Conservation (phyloP, 2,888 invertebrate species). For the Dolomedes plantarius region DNA sequence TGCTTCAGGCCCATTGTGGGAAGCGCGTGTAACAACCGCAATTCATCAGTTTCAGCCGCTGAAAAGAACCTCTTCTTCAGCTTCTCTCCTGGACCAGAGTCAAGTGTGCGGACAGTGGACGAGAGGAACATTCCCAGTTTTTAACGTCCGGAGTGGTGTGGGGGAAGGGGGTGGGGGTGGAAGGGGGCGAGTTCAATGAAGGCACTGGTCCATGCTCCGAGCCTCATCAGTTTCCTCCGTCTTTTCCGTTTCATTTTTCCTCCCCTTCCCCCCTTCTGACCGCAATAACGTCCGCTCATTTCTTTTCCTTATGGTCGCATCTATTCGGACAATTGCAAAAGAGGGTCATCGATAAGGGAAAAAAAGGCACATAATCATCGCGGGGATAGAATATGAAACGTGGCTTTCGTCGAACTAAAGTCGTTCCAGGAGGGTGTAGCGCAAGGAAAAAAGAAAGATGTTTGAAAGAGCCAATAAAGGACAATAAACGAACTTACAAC, state of each 20-base stretch:
- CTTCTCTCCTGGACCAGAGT: conserved; percentile 43
- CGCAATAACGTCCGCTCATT: not conserved
- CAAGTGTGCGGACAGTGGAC: conserved; percentile 41
- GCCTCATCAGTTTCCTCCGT: conserved; percentile 15
- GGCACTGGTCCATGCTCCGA: conserved; percentile 46
- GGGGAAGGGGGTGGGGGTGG: not conserved
- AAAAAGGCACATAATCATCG: not conserved
- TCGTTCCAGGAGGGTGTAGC: not conserved
- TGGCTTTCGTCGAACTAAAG: not conserved
- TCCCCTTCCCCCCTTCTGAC: not conserved
- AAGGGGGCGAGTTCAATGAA: conserved; percentile 45
- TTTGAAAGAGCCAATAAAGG: not conserved
- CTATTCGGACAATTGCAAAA: not conserved
- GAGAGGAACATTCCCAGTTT: conserved; percentile 40
- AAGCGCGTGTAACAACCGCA: conserved; percentile 59
- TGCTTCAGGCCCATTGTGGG: conserved; percentile 49
- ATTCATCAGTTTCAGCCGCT: conserved; percentile 56
- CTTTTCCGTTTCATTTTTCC: not conserved
- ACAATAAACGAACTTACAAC: not conserved
- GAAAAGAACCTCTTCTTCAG: conserved; percentile 40
- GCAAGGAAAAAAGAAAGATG: not conserved
- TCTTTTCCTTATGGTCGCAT: not conserved
- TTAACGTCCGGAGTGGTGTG: conserved; percentile 48
- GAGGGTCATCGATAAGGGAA: not conserved
- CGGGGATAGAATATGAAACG: not conserved